These are phyloP conservation scores for Lamellibrachia columna DNA, from an alignment of 2,888 invertebrate species.

Conservation along the genomic window DNA sequence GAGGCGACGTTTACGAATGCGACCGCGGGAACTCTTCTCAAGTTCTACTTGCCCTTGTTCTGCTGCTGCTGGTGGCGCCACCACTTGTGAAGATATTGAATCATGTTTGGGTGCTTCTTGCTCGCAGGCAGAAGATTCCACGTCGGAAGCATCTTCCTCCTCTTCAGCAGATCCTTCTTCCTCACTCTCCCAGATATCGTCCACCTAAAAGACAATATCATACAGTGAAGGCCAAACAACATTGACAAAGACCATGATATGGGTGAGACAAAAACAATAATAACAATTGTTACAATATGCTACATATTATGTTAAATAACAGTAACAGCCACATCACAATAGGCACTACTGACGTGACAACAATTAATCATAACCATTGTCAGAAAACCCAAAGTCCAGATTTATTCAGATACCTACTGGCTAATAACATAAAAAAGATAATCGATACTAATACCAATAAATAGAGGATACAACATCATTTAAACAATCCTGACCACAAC, in stretches of 20 bases:
- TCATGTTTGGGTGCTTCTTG: not conserved
- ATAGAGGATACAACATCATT: not conserved
- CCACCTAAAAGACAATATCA: constrained; percentile 22
- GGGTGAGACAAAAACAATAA: too few relatives aligned
- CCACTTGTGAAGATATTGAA: not conserved
- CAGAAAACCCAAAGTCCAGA: not conserved
- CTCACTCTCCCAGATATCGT: constrained; percentile 47
- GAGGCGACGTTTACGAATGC: constrained; percentile 55
- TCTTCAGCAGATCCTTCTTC: constrained; percentile 33
- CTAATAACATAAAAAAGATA: not conserved
- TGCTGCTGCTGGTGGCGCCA: not conserved
- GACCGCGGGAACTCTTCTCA: constrained; percentile 54
- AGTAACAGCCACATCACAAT: not conserved
- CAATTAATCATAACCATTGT: not conserved
- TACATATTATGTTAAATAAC: too few relatives aligned
- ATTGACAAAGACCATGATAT: not conserved
- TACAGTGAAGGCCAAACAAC: not conserved
- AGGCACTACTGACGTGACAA: too few relatives aligned
- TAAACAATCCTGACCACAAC: not conserved
- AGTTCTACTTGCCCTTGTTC: constrained; percentile 25
- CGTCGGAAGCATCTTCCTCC: not conserved
- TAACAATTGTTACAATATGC: too few relatives aligned
- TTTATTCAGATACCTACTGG: not conserved
- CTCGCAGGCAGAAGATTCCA: not conserved
- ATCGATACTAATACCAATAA: too few relatives aligned